Evolutionary conservation across 1,140 invertebrate species (phyloP), one percentile per base, ranked within the genome.

Genomic region (Harpegnathos saltator): DNA sequence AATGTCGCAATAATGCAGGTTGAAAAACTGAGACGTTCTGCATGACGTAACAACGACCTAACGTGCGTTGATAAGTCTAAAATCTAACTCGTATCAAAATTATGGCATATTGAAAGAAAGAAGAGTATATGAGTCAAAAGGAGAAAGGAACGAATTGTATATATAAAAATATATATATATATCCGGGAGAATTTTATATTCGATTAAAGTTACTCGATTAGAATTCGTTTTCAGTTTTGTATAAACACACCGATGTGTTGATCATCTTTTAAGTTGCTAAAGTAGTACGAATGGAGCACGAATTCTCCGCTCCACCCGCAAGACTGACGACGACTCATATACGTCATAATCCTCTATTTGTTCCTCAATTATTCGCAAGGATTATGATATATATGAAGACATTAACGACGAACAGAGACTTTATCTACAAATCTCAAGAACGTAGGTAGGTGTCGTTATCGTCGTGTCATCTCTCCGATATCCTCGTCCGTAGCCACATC

Each of bases 31-130:
- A n/a, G 17, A 71, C 22, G 58, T 80, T 22, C 50, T 68, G 62
- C 44, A 68, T 44, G 58, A 66, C 26, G 26, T 68, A 58, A 80
- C 56, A 78, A 69, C 52, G 50, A 78, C 29, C 58, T 44, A 58
- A 5, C 50, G 1, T 19, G 22, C 17, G n/a, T 3, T 19, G 50
- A 56, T 78, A 68, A n/a, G 26, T 78, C 61, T 80, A 80, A 44
- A 44, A 1, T 44, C 50, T 58, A 58, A 78, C 17, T 38, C 62
- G 33, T 78, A 78, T 78, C 26, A 69, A 78, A 78, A 69, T 68
- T 78, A 78, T 78, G 75, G 75, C 75, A 78, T 78, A 19, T 22
- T 26, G 33, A 78, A 54, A 78, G n/a, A 9, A 56, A 22, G 68
- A 54, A 78, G n/a, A 9, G 44, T 3, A 56, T 68, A 65, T n/a